Conservation (phyloP, 1,140 invertebrate species). For the Tetragonula clypearis region DNA sequence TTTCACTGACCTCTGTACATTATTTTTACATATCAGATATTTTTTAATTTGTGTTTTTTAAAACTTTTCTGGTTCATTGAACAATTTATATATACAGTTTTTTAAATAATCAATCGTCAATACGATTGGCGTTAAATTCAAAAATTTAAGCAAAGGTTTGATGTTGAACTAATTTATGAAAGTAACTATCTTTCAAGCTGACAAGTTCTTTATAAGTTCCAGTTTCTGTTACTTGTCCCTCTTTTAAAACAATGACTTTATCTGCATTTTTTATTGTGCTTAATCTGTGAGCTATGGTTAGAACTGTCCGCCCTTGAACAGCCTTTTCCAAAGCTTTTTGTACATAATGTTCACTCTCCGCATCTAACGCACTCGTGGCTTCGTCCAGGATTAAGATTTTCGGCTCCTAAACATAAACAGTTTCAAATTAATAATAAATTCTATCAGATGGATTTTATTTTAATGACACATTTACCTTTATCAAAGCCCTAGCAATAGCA, state of each 20-base stretch:
- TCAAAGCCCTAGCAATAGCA: constrained; percentile 94
- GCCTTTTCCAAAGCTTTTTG: constrained; percentile 93
- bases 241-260: constrained; percentile 93
- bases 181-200: constrained; percentile 82
- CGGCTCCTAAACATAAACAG: constrained; percentile 85
- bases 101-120: background rate
- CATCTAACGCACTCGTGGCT: constrained; percentile 95
- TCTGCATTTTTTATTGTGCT: constrained; percentile 96
- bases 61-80: background rate
- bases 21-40: background rate
- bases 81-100: background rate
- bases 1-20: constrained; percentile 25
- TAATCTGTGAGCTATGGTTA: constrained; percentile 96
- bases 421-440: constrained; percentile 65
- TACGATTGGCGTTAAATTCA: background rate
- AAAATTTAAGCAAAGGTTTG: constrained; percentile 82
- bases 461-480: constrained; percentile 84
- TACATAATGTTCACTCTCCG: constrained; percentile 94
- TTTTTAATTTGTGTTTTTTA: background rate
- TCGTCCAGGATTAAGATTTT: constrained; percentile 93
- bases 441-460: background rate
- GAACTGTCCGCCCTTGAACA: constrained; percentile 91
- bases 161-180: constrained; percentile 86
- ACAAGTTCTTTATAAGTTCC: constrained; percentile 91
- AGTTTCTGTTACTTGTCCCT: constrained; percentile 91